Evolutionary conservation across 92 coral and sea anemone species (phyloP).

Genomic region (Palythoa caribaeorum): DNA sequence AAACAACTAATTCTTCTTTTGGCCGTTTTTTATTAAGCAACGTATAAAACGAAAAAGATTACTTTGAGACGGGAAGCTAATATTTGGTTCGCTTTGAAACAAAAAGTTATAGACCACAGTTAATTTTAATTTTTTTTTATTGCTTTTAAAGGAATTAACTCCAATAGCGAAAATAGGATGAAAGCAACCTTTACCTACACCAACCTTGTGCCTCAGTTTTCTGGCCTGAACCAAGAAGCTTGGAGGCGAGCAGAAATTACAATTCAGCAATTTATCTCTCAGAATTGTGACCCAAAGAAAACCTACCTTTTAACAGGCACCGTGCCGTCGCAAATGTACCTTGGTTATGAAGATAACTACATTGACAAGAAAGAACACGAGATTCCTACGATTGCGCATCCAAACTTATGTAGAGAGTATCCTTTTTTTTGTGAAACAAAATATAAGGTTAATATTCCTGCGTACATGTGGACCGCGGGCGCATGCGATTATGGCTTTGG

Average conservation of each 20-base stretch:
- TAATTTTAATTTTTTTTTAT: too few species aligned
- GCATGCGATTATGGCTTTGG: constrained; percentile 10
- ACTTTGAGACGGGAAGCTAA: too few species aligned
- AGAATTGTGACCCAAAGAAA: neutral
- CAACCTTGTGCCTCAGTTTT: constrained; percentile 55
- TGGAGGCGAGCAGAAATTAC: constrained; percentile 44
- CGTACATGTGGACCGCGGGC: constrained; percentile 60
- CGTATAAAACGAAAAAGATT: too few species aligned
- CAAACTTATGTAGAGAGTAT: neutral
- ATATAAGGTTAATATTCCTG: constrained; percentile 47
- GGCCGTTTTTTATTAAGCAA: too few species aligned
- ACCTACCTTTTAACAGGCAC: constrained; percentile 52
- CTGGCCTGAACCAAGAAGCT: constrained; percentile 51
- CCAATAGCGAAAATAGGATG: constrained; percentile 15
- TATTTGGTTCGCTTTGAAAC: too few species aligned
- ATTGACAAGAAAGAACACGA: neutral
- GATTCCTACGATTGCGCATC: neutral
- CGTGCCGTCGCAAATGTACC: constrained; percentile 52
- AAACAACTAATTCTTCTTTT: too few species aligned
- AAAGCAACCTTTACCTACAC: constrained; percentile 48
- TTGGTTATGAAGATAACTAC: constrained; percentile 4
- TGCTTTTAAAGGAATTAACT: constrained; percentile 38
- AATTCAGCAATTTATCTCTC: constrained; percentile 33
- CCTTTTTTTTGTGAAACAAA: constrained; percentile 21
- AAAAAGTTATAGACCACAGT: too few species aligned